Base-by-base conservation (phyloP, 2,888 invertebrate genomes). In the Calliscelio sp. region DNA sequence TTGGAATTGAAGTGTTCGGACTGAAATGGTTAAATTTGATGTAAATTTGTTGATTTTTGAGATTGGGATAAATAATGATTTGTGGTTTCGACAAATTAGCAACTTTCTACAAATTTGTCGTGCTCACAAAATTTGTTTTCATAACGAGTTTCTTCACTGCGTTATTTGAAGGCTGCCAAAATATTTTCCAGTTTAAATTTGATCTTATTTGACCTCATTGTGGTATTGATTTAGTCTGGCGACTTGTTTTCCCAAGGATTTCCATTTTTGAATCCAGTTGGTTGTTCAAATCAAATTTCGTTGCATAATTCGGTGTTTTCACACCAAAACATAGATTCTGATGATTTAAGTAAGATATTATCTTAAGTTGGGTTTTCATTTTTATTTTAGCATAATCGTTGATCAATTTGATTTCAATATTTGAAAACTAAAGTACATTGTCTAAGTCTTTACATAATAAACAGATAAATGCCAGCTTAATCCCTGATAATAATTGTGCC, bases 31-130 rank as follows among this genome's bases (percentile, higher is more conserved):
- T n/a, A n/a, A n/a, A n/a, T n/a, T n/a, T n/a, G n/a, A n/a, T n/a
- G n/a, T n/a, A n/a, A n/a, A n/a, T n/a, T n/a, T n/a, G n/a, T n/a
- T n/a, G n/a, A n/a, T n/a, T n/a, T n/a, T n/a, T n/a, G n/a, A n/a
- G n/a, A n/a, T n/a, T n/a, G n/a, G n/a, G n/a, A n/a, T n/a, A n/a
- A n/a, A n/a, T n/a, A n/a, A n/a, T n/a, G n/a, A n/a, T n/a, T n/a
- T n/a, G n/a, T n/a, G n/a, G 0, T 4, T 28, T n/a, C 20, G 14
- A 14, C n/a, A 53, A 53, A 25, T 53, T 25, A 53, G 28, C 28
- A 53, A 28, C 53, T 53, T 25, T 53, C 59, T 71, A 71, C 59
- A 59, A 71, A 71, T 49, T 46, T 44, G 71, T 71, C 22, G 22
- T 14, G 49, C 5, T 71, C 46, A 59, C 59, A 59, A 71, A 71